These are phyloP conservation scores for Chalcis sispes DNA, from an alignment of 2,888 invertebrate species.

Conservation along the genomic window DNA sequence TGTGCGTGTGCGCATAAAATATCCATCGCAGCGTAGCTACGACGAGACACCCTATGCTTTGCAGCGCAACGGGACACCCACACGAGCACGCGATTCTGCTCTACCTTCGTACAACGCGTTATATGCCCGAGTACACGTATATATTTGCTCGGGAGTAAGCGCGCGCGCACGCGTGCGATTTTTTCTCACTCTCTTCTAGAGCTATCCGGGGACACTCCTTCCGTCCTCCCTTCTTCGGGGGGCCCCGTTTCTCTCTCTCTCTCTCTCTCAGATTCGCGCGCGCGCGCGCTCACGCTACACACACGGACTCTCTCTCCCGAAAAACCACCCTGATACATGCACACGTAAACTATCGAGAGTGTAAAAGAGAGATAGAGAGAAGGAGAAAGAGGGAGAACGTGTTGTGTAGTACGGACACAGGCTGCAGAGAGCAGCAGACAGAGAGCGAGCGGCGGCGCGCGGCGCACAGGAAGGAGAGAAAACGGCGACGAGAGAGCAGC, in stretches of 20 bases:
- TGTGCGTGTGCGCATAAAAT: not conserved
- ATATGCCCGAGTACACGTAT: not conserved
- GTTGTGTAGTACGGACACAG: not conserved
- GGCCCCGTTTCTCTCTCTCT: conserved; percentile 3
- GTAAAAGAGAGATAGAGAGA: conserved; percentile 5
- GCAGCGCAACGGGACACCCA: no score
- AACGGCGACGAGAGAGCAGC: not conserved
- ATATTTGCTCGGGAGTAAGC: not conserved
- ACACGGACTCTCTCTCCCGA: not conserved
- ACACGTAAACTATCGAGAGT: not conserved
- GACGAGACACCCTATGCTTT: not conserved
- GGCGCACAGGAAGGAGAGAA: not conserved
- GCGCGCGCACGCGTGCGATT: conserved; percentile 6
- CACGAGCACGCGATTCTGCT: no score
- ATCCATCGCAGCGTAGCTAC: not conserved
- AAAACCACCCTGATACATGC: conserved; percentile 24
- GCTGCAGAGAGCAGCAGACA: not conserved
- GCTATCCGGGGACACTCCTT: conserved; percentile 42
- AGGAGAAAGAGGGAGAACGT: not conserved
- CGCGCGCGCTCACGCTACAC: conserved; percentile 7
- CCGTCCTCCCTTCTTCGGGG: conserved; percentile 41
- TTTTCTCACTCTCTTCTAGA: no score
- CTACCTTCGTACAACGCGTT: no score
- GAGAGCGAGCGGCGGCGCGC: not conserved
- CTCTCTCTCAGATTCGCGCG: conserved; percentile 16